Conservation (phyloP, 2,113 vertebrate genomes). For the Pyrgilauda ruficollis region DNA sequence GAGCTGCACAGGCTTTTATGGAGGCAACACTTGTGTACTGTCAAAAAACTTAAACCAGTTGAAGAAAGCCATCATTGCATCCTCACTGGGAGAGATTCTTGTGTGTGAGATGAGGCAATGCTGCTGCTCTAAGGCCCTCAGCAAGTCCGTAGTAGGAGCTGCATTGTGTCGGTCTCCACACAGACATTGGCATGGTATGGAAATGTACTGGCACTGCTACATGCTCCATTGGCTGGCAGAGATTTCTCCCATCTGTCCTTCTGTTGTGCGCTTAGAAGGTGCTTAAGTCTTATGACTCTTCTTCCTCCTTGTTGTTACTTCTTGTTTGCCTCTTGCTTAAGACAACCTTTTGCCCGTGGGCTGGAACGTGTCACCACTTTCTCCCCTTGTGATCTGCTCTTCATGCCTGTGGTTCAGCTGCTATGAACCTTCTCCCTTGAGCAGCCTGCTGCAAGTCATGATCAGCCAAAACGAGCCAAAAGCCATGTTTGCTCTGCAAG, state of each 20-base stretch:
- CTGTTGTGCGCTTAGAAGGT: background rate
- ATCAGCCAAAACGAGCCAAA: background rate
- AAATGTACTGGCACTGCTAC: background rate
- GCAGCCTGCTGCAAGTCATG: background rate
- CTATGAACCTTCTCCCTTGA: background rate
- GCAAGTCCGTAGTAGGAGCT: background rate
- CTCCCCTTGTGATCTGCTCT: accelerated
- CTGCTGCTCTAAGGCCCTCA: background rate
- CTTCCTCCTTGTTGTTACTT: background rate
- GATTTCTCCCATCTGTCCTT: background rate
- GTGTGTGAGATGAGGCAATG: background rate
- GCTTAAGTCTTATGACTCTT: background rate
- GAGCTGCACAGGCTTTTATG: background rate
- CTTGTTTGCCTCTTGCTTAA: background rate
- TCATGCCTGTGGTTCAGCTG: background rate
- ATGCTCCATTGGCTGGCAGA: background rate
- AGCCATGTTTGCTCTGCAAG: background rate
- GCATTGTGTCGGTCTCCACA: background rate
- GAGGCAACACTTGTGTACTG: background rate
- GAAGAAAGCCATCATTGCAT: background rate
- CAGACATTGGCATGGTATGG: background rate
- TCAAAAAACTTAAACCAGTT: background rate
- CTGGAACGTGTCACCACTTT: background rate
- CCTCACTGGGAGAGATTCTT: background rate
- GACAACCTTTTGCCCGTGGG: background rate